Conservation (phyloP, 2,113 vertebrate species). For the Brienomyrus longianalis region DNA sequence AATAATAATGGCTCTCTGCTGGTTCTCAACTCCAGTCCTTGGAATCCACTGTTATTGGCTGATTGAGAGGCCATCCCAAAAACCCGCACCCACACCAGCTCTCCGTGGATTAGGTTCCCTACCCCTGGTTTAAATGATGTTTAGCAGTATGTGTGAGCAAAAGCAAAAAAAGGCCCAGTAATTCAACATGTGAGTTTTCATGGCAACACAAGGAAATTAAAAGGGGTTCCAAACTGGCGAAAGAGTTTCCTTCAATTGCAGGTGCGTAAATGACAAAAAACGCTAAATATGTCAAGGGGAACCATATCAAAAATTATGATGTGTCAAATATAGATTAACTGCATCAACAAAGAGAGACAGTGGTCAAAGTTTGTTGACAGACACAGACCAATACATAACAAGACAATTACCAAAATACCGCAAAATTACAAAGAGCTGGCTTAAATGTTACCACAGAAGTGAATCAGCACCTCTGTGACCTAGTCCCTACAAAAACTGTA, state of each 20-base stretch:
- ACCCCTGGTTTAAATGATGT: not conserved
- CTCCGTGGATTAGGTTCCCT: too few species aligned
- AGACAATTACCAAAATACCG: not conserved
- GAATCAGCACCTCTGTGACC: not conserved
- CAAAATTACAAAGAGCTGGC: not conserved
- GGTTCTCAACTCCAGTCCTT: too few species aligned
- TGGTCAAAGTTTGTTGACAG: not conserved
- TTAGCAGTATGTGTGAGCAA: not conserved
- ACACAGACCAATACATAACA: not conserved
- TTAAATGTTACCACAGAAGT: not conserved
- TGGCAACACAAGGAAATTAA: not conserved
- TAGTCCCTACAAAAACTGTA: not conserved
- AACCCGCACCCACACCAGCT: too few species aligned
- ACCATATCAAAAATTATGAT: not conserved
- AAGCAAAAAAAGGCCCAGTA: not conserved
- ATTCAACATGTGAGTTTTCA: not conserved
- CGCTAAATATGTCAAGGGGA: not conserved
- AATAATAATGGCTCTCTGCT: too few species aligned
- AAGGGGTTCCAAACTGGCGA: not conserved
- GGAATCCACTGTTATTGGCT: too few species aligned
- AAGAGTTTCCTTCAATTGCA: not conserved
- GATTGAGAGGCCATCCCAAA: too few species aligned
- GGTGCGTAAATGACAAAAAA: not conserved
- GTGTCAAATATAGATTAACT: not conserved
- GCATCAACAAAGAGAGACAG: not conserved